These are phyloP conservation scores for Drosophila sp. DNA, from an alignment of 1,140 invertebrate species.

Conservation along the genomic window DNA sequence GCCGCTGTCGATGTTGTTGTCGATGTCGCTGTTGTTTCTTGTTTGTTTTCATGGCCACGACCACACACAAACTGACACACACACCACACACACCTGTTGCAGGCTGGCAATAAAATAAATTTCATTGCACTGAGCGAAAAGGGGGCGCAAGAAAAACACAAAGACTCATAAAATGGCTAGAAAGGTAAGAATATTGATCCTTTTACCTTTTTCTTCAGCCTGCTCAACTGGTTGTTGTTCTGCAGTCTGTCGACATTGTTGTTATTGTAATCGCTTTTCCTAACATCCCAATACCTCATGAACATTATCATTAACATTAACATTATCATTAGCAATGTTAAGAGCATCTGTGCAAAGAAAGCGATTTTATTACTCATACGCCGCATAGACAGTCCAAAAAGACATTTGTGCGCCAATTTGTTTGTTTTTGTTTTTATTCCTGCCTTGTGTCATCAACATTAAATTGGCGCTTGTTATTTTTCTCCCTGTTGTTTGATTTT, in stretches of 20 bases:
- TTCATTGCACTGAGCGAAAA: constrained; percentile 45
- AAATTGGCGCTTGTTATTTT: constrained; percentile 44
- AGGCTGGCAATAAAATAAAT: constrained; percentile 69
- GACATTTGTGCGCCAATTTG: constrained; percentile 17
- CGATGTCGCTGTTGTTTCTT: constrained; percentile 51
- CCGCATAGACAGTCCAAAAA: constrained; percentile 35
- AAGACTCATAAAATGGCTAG: constrained; percentile 25
- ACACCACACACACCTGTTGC: constrained; percentile 65
- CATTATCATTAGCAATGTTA: constrained; percentile 43
- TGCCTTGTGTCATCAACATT: constrained; percentile 31
- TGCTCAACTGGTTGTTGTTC: constrained; percentile 6
- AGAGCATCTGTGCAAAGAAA: constrained; percentile 40
- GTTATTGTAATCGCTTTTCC: constrained; percentile 1
- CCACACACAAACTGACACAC: constrained; percentile 5
- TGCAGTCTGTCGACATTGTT: constrained; percentile 14
- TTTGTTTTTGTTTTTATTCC: constrained; percentile 11
- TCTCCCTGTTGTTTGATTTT: constrained; percentile 8
- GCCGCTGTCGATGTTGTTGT: constrained; percentile 32
- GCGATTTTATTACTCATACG: constrained; percentile 70
- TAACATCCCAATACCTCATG: constrained; percentile 38
- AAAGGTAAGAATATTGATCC: constrained; percentile 39
- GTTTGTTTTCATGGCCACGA: constrained; percentile 63
- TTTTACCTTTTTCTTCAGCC: constrained; percentile 15
- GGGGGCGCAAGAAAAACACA: constrained; percentile 3
- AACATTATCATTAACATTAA: constrained; percentile 39